Conservation (phyloP, 2,888 invertebrate species). For the Polyommatus icarus region DNA sequence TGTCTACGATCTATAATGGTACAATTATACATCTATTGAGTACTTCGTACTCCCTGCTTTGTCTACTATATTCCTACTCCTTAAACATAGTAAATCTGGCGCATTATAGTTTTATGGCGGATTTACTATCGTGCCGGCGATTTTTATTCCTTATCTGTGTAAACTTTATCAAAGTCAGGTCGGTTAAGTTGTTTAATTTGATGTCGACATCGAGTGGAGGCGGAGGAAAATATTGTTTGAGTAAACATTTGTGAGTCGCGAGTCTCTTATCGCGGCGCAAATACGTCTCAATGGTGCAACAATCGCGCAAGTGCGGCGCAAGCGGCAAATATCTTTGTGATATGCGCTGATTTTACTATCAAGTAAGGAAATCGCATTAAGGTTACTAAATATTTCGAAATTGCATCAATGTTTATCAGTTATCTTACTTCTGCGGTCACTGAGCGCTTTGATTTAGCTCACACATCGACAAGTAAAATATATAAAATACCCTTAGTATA, state of each 20-base stretch:
- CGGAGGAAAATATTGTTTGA: slow-evolving; percentile 71
- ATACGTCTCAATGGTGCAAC: slow-evolving; percentile 53
- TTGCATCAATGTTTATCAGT: slow-evolving; percentile 5
- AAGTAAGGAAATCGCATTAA: slow-evolving; percentile 43
- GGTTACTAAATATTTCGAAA: slow-evolving; percentile 31
- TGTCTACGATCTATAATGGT: too few species aligned
- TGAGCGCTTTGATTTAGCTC: background rate
- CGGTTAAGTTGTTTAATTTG: slow-evolving; percentile 70
- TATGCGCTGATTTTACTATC: slow-evolving; percentile 44
- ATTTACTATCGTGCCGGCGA: slow-evolving; percentile 39
- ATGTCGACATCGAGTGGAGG: slow-evolving; percentile 74
- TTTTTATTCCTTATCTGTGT: slow-evolving; percentile 52
- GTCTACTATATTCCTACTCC: too few species aligned
- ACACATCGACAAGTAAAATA: background rate
- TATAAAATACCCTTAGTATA: background rate
- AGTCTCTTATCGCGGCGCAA: slow-evolving; percentile 59
- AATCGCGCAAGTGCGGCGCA: slow-evolving; percentile 41
- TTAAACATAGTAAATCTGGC: background rate
- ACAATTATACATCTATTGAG: too few species aligned
- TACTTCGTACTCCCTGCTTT: too few species aligned
- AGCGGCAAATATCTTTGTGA: slow-evolving; percentile 42
- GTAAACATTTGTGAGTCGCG: slow-evolving; percentile 70
- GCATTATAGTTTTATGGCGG: slow-evolving; percentile 25
- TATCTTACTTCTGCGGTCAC: background rate
- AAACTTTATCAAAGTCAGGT: slow-evolving; percentile 66